Conservation (phyloP, 2,113 vertebrate species). For the Anolis carolinensis region DNA sequence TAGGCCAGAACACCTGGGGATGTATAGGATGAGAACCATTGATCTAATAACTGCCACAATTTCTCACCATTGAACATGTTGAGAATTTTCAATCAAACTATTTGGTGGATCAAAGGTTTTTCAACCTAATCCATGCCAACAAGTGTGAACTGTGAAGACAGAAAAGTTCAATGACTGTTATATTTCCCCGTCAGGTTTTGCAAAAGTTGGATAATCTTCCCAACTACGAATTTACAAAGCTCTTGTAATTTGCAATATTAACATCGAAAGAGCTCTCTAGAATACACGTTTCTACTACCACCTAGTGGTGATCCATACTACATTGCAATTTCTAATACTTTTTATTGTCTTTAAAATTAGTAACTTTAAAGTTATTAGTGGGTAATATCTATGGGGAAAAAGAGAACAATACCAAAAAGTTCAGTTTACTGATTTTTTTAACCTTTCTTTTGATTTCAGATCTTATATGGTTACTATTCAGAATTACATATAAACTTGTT, state of each 20-base stretch:
- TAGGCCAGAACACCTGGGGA: no score
- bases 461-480: background rate
- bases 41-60: background rate
- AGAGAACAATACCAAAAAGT: background rate
- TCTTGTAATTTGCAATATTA: background rate
- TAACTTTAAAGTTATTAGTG: background rate
- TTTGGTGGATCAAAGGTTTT: background rate
- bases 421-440: background rate
- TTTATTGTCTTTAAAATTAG: background rate
- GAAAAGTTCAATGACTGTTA: background rate
- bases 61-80: no score
- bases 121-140: background rate
- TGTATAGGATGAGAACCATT: no score
- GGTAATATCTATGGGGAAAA: background rate
- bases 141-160: background rate
- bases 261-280: background rate
- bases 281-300: slow-evolving; percentile 51
- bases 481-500: background rate
- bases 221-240: background rate
- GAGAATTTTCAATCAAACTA: background rate
- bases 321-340: slow-evolving; percentile 39
- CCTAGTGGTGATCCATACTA: slow-evolving; percentile 46
- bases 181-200: background rate
- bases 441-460: background rate
- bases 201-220: background rate